Evolutionary conservation across 2,888 invertebrate species (phyloP).

Genomic region (Psococerastis gibbosa): DNA sequence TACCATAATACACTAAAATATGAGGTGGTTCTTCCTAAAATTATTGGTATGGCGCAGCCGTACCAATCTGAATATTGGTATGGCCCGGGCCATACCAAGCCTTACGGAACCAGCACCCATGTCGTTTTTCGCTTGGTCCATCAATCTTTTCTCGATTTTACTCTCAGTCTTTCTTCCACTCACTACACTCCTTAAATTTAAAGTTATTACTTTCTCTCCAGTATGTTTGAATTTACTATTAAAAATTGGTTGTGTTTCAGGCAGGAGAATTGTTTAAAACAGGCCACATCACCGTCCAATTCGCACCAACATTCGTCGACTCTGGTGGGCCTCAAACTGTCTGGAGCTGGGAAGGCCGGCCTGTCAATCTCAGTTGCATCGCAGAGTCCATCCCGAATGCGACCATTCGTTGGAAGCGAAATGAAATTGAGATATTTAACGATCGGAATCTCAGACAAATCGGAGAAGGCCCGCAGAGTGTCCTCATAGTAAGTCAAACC

Average conservation of each 20-base stretch:
- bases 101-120: too few relatives aligned
- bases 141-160: too few relatives aligned
- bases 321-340: constrained; percentile 36
- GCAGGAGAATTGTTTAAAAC: constrained; percentile 57
- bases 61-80: too few relatives aligned
- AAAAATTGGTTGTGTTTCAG: constrained; percentile 16
- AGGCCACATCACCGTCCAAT: constrained; percentile 68
- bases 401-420: constrained; percentile 65
- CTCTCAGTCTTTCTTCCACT: too few relatives aligned
- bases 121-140: too few relatives aligned
- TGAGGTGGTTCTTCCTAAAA: too few relatives aligned
- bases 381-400: constrained; percentile 82
- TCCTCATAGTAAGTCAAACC: constrained; percentile 30
- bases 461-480: constrained; percentile 51
- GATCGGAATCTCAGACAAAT: constrained; percentile 35
- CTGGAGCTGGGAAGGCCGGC: constrained; percentile 66
- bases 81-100: too few relatives aligned
- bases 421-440: constrained; percentile 22
- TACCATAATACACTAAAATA: too few relatives aligned
- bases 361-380: constrained; percentile 68
- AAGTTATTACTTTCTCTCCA: too few relatives aligned
- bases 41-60: too few relatives aligned
- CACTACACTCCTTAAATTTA: too few relatives aligned
- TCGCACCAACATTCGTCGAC: constrained; percentile 58
- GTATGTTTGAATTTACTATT: constrained; percentile 3